Base-by-base conservation (phyloP, 2,113 vertebrate species). In the Amblyopsis rosae region DNA sequence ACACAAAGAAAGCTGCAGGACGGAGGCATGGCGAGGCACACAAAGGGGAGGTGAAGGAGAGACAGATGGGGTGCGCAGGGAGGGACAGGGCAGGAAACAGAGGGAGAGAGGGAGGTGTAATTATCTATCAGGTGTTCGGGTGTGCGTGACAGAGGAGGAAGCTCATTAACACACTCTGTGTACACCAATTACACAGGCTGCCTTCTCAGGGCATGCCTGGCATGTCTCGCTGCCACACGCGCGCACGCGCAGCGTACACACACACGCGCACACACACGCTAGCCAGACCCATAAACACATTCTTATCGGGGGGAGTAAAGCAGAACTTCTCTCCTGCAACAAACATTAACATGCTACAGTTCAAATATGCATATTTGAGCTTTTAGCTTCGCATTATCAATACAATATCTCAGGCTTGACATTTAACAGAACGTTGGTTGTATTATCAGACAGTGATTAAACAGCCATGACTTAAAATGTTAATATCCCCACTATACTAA, bases 61-160 rank as follows among this genome's bases (percentile, higher is more conserved):
- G 83, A 77, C 69, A 74, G 82, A 72, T 50, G 72, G 81, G 63
- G 75, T 67, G 72, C 46, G 19, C 67, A 72, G 67, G 79, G 81
- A 85, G 81, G 75, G 85, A 77, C 69, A 76, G 83, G 84, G 84
- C 72, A 86, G 81, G 84, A 87, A 80, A 88, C 76, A 70, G 80
- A 85, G 83, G 67, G 79, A 76, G 80, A 82, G 82, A 84, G 78
- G 75, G 82, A 87, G 84, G 86, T 85, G 84, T 90, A 88, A 91
- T 91, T 90, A 92, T 91, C 88, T 81, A 88, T 90, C 91, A 92
- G 91, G 89, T 91, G 90, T 89, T 86, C 83, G 83, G 82, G 89
- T 90, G 89, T 89, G 91, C 89, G 89, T 91, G 90, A 90, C 90
- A 89, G 89, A 90, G 79, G 84, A 92, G 90, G 91, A 91, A 91